Conservation (phyloP, 2,113 vertebrate species). For the Madoqua kirkii region DNA sequence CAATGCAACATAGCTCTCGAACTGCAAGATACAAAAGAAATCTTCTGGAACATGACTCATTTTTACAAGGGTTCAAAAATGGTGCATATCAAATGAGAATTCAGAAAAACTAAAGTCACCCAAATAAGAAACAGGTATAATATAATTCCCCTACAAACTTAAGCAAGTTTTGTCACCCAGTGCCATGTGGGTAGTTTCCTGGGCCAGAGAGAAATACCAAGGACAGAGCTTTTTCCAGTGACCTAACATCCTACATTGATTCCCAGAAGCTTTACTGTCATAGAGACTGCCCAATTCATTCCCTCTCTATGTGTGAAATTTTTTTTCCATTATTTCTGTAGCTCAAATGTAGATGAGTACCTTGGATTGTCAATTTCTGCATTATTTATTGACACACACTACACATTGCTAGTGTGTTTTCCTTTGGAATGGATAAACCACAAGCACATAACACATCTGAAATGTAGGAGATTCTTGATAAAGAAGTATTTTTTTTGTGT, state of each 20-base stretch:
- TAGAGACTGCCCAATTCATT: not conserved
- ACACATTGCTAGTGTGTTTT: not conserved
- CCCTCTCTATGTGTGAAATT: not conserved
- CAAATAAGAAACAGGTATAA: not conserved
- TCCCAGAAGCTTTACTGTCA: not conserved
- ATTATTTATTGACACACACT: not conserved
- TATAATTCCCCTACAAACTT: not conserved
- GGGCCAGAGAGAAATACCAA: not conserved
- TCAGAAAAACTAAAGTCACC: not conserved
- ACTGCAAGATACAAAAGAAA: not conserved
- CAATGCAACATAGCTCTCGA: not conserved
- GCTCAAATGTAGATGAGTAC: not conserved
- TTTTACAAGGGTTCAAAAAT: not conserved
- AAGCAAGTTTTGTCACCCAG: not conserved
- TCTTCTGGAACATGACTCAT: not conserved
- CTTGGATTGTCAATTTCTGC: not conserved
- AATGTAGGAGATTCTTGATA: not conserved
- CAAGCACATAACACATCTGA: not conserved
- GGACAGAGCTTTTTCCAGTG: not conserved
- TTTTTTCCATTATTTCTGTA: not conserved
- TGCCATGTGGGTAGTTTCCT: not conserved
- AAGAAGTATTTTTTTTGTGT: not conserved
- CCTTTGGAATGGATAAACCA: conserved; percentile 3
- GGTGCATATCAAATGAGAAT: not conserved
- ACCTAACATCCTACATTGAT: not conserved